These are phyloP conservation scores for Dermatemys mawii DNA, from an alignment of 2,113 vertebrate genomes.

Conservation along the genomic window DNA sequence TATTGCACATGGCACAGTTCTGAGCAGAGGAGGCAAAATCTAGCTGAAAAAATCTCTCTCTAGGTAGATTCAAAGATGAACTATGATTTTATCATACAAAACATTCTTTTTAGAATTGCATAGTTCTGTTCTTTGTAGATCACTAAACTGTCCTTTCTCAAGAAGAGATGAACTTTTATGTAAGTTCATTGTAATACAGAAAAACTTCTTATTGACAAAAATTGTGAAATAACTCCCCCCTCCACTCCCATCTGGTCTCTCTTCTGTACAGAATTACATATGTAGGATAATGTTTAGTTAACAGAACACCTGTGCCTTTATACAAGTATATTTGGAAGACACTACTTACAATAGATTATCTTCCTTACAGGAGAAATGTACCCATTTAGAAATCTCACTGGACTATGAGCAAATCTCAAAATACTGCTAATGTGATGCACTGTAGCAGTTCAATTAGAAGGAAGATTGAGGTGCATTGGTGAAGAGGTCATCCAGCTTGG, in stretches of 20 bases:
- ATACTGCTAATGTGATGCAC: not conserved
- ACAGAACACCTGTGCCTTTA: not conserved
- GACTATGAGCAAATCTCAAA: not conserved
- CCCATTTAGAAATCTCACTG: not conserved
- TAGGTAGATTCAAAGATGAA: not conserved
- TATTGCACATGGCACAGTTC: not conserved
- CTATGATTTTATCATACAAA: constrained; percentile 1
- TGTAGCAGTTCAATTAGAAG: not conserved
- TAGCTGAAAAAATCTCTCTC: constrained; percentile 24
- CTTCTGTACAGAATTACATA: not conserved
- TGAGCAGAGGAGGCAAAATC: constrained; percentile 14
- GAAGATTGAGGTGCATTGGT: not conserved
- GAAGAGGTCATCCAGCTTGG: not conserved
- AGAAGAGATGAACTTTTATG: not conserved
- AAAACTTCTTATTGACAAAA: not conserved
- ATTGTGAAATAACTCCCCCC: accelerated
- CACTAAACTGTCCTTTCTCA: not conserved
- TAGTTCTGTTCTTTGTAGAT: not conserved
- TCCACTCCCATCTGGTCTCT: not conserved
- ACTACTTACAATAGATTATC: not conserved
- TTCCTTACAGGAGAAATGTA: not conserved
- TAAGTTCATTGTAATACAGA: not conserved
- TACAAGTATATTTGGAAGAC: not conserved
- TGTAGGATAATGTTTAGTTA: not conserved
- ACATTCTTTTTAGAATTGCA: not conserved